Evolutionary conservation across 2,113 vertebrate genomes (phyloP), one percentile per base, ranked within the genome.

Genomic region (Cheirogaleus medius): DNA sequence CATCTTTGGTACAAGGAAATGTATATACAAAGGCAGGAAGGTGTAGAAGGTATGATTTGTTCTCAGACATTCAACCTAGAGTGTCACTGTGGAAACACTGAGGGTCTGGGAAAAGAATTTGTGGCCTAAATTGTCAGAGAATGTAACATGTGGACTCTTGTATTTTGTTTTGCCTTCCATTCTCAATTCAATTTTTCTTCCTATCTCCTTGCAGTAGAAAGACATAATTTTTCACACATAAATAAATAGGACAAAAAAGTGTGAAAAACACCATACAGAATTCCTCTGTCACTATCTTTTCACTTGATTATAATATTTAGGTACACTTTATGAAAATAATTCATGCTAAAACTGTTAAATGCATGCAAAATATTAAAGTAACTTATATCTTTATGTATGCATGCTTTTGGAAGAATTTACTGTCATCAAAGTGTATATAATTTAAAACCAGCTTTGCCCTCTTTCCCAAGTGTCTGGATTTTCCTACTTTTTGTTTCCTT

Each of bases 361-460:
- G 1, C 5, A 56, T 86, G 4, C 9, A 91, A 80, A 95, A 54
- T 17, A 37, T 90, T 63, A 74, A 91, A 86, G 39, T 64, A 37
- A 34, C 80, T 80, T 82, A 21, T 63, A 71, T 47, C 14, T 91
- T 54, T 66, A 32, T 64, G 91, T 68, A 52, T 84, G 11, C 1
- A 47, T 90, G 14, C 20, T 85, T 86, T 96, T 54, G 8, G 39
- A 84, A 78, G 13, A 90, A 49, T 71, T 82, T 91, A 44, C 29
- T 95, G 37, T 29, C 25, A 42, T 89, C 29, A 73, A 81, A 83
- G 44, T 85, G 21, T 32, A 63, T 86, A 44, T 93, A 73, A 69
- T 71, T 93, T 81, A 74, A 96, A 91, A 37, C 11, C 18, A 90
- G 11, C 3, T 80, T 94, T 81, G 23, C 13, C 39, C 47, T 87